Evolutionary conservation across 1,140 invertebrate genomes (phyloP).

Genomic region (Zaprionus davidi): DNA sequence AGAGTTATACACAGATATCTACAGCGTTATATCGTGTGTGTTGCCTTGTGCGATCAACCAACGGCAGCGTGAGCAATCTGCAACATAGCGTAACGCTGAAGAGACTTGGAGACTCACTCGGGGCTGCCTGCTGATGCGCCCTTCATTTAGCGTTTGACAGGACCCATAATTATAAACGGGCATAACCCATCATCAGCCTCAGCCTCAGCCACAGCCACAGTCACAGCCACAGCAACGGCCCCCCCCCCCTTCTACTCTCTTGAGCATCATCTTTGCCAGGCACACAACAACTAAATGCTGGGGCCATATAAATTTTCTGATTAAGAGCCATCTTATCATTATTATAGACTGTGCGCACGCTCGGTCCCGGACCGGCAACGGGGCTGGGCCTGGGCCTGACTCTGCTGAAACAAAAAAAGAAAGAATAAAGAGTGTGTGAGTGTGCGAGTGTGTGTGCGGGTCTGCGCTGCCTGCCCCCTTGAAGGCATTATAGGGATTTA

Average conservation of each 20-base stretch:
- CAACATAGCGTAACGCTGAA: conserved; percentile 48
- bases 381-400: conserved; percentile 13
- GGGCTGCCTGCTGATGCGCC: conserved; percentile 69
- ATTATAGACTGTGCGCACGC: conserved; percentile 83
- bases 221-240: not conserved
- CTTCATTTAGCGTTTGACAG: conserved; percentile 80
- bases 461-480: conserved; percentile 46
- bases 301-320: conserved; percentile 83
- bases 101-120: conserved; percentile 63
- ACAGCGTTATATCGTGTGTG: not conserved
- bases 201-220: not conserved
- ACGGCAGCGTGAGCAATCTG: conserved; percentile 24
- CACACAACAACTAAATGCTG: conserved; percentile 68
- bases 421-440: conserved; percentile 59
- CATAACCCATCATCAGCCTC: conserved; percentile 83
- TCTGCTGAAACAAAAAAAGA: conserved; percentile 22
- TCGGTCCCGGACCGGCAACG: conserved; percentile 35
- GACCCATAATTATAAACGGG: conserved; percentile 83
- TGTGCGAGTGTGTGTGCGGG: conserved; percentile 43
- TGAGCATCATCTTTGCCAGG: conserved; percentile 6
- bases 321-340: conserved; percentile 84
- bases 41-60: conserved; percentile 32
- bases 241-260: not conserved
- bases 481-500: conserved; percentile 82
- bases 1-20: not conserved